These are phyloP conservation scores for Clitarchus hookeri DNA, from an alignment of 2,888 invertebrate species.

Conservation along the genomic window DNA sequence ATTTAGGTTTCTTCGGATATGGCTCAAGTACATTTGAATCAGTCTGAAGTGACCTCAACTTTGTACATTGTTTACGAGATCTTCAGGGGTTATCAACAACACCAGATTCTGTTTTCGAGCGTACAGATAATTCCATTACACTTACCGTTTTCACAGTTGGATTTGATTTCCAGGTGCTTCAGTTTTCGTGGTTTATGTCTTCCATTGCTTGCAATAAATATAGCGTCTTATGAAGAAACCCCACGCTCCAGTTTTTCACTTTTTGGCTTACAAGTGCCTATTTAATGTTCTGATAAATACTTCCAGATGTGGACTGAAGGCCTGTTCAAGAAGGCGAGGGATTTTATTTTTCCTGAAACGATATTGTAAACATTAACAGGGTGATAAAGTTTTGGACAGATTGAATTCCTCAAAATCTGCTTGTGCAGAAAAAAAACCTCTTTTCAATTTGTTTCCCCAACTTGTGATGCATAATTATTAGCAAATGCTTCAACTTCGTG, in stretches of 20 bases:
- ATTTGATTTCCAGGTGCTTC: background rate
- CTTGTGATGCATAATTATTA: background rate
- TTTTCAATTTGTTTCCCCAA: background rate
- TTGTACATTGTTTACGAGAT: background rate
- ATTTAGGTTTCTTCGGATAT: background rate
- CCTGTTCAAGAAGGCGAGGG: background rate
- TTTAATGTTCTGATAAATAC: slow-evolving; percentile 19
- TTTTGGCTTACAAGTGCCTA: slow-evolving; percentile 3
- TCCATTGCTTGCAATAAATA: slow-evolving; percentile 22
- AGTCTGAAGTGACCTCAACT: background rate
- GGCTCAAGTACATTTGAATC: background rate
- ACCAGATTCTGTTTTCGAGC: background rate
- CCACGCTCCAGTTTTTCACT: background rate
- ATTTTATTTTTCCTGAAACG: slow-evolving; percentile 19
- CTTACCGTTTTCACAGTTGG: background rate
- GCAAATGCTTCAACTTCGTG: slow-evolving; percentile 17
- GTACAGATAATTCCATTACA: background rate
- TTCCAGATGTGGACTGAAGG: no score
- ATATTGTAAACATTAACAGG: background rate
- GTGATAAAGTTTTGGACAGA: background rate
- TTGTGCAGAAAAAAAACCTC: background rate
- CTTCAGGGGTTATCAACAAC: background rate
- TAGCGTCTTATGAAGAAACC: slow-evolving; percentile 15
- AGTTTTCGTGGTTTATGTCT: slow-evolving; percentile 11
- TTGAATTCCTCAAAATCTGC: background rate